Conservation (phyloP, 2,113 vertebrate genomes). For the Mola mola region DNA sequence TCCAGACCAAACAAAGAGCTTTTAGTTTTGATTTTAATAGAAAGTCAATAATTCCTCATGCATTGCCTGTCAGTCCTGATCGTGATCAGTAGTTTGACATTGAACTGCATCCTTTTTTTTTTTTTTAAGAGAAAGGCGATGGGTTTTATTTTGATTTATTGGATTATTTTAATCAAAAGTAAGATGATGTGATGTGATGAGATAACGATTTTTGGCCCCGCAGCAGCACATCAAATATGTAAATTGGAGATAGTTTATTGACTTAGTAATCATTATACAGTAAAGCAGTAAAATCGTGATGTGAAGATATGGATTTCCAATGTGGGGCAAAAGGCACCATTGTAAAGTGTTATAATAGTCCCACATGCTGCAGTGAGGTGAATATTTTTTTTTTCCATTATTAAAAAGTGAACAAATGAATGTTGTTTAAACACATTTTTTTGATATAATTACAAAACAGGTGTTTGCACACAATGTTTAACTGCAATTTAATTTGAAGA, state of each 20-base stretch:
- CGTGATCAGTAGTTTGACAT: constrained; percentile 16
- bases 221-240: not conserved
- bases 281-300: not conserved
- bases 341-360: constrained; percentile 10
- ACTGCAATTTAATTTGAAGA: no score
- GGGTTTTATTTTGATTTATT: not conserved
- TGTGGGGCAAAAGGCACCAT: constrained; percentile 15
- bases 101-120: not conserved
- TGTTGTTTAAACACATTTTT: no score
- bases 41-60: constrained; percentile 2
- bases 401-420: no score
- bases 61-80: not conserved
- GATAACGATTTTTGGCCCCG: not conserved
- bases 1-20: constrained; percentile 4
- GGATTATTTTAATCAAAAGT: not conserved
- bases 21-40: constrained; percentile 32
- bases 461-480: no score
- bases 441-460: no score
- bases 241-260: not conserved
- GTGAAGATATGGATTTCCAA: constrained; percentile 4
- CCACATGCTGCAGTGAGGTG: no score
- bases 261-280: not conserved
- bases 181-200: not conserved
- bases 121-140: not conserved
- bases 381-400: no score